Base-by-base conservation (phyloP, 2,888 invertebrate species). In the Coenonympha glycerion region DNA sequence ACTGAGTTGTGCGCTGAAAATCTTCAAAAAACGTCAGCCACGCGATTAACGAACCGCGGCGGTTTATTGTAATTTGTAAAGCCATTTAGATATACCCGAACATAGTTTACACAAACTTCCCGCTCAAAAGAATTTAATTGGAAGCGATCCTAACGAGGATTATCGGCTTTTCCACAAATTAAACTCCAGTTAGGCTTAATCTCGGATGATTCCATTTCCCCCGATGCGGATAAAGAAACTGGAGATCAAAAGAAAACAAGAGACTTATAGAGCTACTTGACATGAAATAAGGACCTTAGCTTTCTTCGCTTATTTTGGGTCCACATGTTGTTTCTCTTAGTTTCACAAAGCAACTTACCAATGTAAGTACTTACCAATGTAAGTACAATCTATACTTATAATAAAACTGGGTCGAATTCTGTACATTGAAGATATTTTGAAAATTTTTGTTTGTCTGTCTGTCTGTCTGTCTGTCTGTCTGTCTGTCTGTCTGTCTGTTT, bases 101-200 rank as follows among this genome's bases (percentile, higher is more conserved):
- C 3, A 13, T 37, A 22, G 21, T 22, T 39, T 4, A 24, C 24
- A 30, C 31, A 30, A 44, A 21, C 44, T 9, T 28, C 19, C 19
- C n/a, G 9, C 13, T 13, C 21, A 44, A 44, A 44, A 44, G 21
- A 44, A 44, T 31, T 31, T 44, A 44, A 44, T 44, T 44, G 31
- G 19, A 21, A 44, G 44, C 31, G 3, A 31, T 44, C 31, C 22
- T 44, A 16, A 22, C 22, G 39, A 24, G 39, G 39, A 39, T 39
- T 47, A 51, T 51, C 41, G 30, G 47, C 41, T 45, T 28, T 45
- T 40, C 28, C 45, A 15, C 52, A 45, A 49, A 49, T 40, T 44
- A 44, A 40, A 45, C 44, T 45, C 28, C 44, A 52, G 48, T 41
- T 19, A 9, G 21, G 13, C 45, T 49, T 34, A 45, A 52, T 44